phyloP scores from a whole-genome alignment of 2,888 invertebrate genomes.

The Eupithecia abbreviata region DNA sequence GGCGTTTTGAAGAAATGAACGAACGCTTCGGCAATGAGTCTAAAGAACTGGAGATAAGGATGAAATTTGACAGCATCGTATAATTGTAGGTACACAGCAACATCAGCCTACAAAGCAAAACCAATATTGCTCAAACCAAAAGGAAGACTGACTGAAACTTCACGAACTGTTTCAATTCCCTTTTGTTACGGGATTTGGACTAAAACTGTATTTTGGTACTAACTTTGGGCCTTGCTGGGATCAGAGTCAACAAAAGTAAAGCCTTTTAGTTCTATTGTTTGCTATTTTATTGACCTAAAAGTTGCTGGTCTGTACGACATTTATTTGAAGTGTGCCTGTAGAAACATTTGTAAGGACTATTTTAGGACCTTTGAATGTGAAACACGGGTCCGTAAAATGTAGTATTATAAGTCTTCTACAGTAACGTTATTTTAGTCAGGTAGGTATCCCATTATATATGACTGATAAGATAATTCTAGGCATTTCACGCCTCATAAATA shows the following conservation, averaged over 20 bases:
- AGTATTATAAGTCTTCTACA: not conserved
- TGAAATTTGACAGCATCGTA: slow-evolving; percentile 4
- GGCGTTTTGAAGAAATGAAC: not conserved
- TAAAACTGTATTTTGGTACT: slow-evolving; percentile 9
- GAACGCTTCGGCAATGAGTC: not conserved
- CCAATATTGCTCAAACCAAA: slow-evolving; percentile 23
- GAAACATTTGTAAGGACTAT: not conserved
- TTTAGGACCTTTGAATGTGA: not conserved
- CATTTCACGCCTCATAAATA: not conserved
- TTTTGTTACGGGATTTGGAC: not conserved
- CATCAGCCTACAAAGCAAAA: slow-evolving; percentile 12
- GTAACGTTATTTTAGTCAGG: not conserved
- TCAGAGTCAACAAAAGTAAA: slow-evolving; percentile 13
- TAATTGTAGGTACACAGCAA: slow-evolving; percentile 5
- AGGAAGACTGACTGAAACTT: slow-evolving; percentile 14
- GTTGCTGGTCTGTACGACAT: not conserved
- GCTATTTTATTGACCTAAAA: slow-evolving; percentile 2
- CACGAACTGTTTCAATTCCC: slow-evolving; percentile 15
- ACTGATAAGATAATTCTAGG: not conserved
- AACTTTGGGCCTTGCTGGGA: slow-evolving; percentile 11
- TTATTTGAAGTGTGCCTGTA: not conserved
- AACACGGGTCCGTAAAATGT: not conserved
- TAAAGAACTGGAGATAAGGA: not conserved
- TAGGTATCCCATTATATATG: not conserved
- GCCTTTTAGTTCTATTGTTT: slow-evolving; percentile 13